phyloP scores from a whole-genome alignment of 2,797 vertebrate species.

The Artibeus jamaicensis region DNA sequence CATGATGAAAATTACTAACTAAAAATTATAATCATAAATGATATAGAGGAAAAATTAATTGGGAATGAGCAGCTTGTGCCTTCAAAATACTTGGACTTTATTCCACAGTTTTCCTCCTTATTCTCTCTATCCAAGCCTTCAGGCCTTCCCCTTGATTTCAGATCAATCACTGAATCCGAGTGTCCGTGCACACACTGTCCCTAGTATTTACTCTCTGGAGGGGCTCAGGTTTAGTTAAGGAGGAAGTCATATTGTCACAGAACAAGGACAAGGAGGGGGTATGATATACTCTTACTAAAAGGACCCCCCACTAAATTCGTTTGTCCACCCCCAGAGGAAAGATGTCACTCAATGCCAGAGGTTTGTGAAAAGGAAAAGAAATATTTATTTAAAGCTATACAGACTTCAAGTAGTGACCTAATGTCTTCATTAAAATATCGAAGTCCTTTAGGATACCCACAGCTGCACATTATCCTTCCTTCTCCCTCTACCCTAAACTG shows the following conservation, averaged over 20 bases:
- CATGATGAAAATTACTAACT: neutral
- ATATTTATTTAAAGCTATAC: too few species aligned
- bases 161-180: neutral
- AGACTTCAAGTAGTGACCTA: too few species aligned
- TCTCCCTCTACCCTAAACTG: too few species aligned
- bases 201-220: neutral
- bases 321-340: too few species aligned
- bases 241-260: neutral
- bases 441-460: too few species aligned
- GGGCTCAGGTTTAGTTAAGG: neutral
- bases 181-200: neutral
- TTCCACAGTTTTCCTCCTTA: neutral
- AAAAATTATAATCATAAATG: neutral
- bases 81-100: neutral
- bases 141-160: neutral
- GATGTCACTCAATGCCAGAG: too few species aligned
- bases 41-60: neutral
- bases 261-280: too few species aligned
- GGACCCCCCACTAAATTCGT: too few species aligned
- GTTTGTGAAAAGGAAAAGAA: too few species aligned
- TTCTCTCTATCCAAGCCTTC: neutral
- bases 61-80: neutral
- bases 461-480: too few species aligned
- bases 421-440: too few species aligned
- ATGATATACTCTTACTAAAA: too few species aligned